Evolutionary conservation across 1,140 invertebrate genomes (phyloP), one percentile per base, ranked within the genome.

Genomic region (Sycophila sp.): DNA sequence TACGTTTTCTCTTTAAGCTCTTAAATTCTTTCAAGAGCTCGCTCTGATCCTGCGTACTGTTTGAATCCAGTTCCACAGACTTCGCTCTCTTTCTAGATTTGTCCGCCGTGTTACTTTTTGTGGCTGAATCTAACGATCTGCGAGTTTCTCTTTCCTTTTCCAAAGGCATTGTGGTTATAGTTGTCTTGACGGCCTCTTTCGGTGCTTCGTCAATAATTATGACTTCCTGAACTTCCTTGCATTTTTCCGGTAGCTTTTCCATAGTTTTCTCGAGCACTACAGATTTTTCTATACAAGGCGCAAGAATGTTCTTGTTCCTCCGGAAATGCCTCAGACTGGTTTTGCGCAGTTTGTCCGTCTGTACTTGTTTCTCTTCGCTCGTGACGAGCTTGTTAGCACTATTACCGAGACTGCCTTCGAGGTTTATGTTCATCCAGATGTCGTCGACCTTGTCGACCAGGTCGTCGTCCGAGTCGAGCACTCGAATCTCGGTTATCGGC

Each of bases 371-470:
- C 13, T 69, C 60, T 38, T 65, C 53, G 30, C 10, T 68, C 2
- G 15, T 24, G 1, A 53, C 28, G 0, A 64, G 2, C 49, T 51
- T 63, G 15, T 26, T 45, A 19, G 30, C 15, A 53, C 60, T 58
- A 63, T 34, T 63, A 7, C n/a, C 42, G 1, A 71, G 42, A 55
- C 65, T 75, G 8, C 58, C 53, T 34, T 77, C 75, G 4, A 76
- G 24, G 62, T 73, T 69, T 51, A 75, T 76, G 22, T 79, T 75
- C 42, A 75, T 70, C 81, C 80, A 81, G 42, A 79, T 76, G 36
- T 76, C 71, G 62, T 78, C 73, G n/a, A 77, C 76, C 53, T 79
- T 75, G 45, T 75, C 68, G 2, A 66, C 47, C 15, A 75, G 76
- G 26, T 80, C 79, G 6, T 79, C 77, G 11, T 78, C 76, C 1